Conservation (phyloP, 37 sponge, comb jelly and placozoan species). For the Chondrosia reniformis region DNA sequence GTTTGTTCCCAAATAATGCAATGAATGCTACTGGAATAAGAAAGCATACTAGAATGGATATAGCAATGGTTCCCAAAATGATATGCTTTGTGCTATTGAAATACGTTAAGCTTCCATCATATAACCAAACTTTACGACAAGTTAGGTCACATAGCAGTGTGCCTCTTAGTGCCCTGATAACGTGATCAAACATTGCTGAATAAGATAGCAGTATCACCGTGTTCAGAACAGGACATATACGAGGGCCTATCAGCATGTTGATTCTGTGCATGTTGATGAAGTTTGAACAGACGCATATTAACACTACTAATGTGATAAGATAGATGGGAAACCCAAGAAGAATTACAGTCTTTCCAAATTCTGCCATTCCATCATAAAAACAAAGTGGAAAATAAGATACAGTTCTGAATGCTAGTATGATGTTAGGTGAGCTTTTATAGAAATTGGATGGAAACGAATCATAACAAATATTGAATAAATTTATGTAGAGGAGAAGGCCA, state of each 20-base stretch:
- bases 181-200: slow-evolving; percentile 1
- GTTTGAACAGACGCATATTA: background rate
- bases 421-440: background rate
- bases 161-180: background rate
- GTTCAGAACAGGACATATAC: slow-evolving; percentile 25
- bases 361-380: slow-evolving; percentile 32
- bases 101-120: slow-evolving; percentile 22
- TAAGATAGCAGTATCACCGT: slow-evolving; percentile 28
- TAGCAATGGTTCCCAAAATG: background rate
- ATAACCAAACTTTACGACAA: slow-evolving; percentile 13
- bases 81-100: slow-evolving; percentile 7
- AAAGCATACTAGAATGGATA: background rate
- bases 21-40: slow-evolving; percentile 23
- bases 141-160: background rate
- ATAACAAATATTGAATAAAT: slow-evolving; percentile 25
- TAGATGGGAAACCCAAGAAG: slow-evolving; percentile 45
- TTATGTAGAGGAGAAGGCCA: slow-evolving; percentile 49
- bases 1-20: background rate
- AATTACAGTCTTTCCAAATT: slow-evolving; percentile 27
- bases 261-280: slow-evolving; percentile 4
- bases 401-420: slow-evolving; percentile 28
- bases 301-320: slow-evolving; percentile 5
- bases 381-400: slow-evolving; percentile 35
- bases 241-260: slow-evolving; percentile 1
- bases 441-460: background rate